Base-by-base conservation (phyloP, 1,140 invertebrate species). In the Epicauta chinensis region DNA sequence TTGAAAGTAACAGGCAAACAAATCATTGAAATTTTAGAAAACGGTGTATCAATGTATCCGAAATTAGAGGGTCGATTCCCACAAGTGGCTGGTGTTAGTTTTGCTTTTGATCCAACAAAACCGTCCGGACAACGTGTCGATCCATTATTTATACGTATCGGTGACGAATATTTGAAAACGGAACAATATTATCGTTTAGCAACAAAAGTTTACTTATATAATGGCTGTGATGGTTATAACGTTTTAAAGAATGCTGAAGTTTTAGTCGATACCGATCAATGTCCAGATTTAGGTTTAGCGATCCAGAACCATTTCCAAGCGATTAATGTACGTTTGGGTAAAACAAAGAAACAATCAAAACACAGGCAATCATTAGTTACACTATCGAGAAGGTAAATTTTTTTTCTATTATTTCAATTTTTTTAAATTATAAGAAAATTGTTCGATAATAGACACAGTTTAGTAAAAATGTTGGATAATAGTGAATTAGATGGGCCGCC, bases 241-340 rank as follows among this genome's bases (percentile, higher is more conserved):
- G 82, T 88, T 71, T 78, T 95, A 44, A 84, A 82, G 60, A 73
- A 84, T 40, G 82, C 81, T 64, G 77, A 77, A 57, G 71, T 89
- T 49, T 55, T 65, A 49, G 60, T 90, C 38, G 80, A 82, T 62
- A 85, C 88, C 47, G 91, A 93, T 63, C 81, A 86, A 66, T 89
- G 88, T 63, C 86, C 88, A 0, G 84, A 89, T 63, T 70, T 94
- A 37, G 84, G 85, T 10, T 81, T 88, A 54, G 82, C 87, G 1
- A 77, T 93, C 34, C 86, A 90, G 71, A 93, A 93, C 73, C 89
- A 94, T 71, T 93, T 94, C 71, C 79, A 87, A 49, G 83, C 90
- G 3, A 91, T 93, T 51, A 82, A 88, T 69, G 82, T 90, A 53
- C 73, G 86, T 10, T 77, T 78, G 36, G 85, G 84, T 12, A 81